These are phyloP conservation scores for Quadroppia sp. DNA, from an alignment of 2,888 invertebrate genomes.

Conservation along the genomic window DNA sequence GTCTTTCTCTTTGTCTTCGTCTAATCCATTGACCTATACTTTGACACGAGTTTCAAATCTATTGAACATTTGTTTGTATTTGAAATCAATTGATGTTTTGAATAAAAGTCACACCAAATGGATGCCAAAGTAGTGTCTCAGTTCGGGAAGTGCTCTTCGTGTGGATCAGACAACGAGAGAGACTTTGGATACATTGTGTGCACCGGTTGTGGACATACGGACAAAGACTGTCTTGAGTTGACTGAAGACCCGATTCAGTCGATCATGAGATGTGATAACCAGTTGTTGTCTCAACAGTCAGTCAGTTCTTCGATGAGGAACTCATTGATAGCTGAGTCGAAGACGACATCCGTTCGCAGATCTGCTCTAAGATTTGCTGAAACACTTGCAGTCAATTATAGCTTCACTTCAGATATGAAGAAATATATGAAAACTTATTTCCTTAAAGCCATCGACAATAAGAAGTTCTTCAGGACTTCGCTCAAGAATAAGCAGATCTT, in stretches of 20 bases:
- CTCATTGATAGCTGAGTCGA: background rate
- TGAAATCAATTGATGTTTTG: too few species aligned
- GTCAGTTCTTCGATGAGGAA: background rate
- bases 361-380: background rate
- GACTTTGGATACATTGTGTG: background rate
- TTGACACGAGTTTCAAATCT: background rate
- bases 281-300: background rate
- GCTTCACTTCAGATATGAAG: conserved; percentile 15
- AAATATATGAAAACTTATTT: conserved; percentile 4
- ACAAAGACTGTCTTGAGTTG: background rate
- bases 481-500: conserved; percentile 8
- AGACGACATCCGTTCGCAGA: background rate
- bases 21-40: too few species aligned
- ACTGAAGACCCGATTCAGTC: background rate
- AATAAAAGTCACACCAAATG: background rate
- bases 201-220: background rate
- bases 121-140: background rate
- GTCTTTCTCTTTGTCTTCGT: too few species aligned
- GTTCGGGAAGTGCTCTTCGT: background rate
- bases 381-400: conserved; percentile 6
- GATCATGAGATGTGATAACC: background rate
- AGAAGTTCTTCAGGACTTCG: background rate
- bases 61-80: too few species aligned
- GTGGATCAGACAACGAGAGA: background rate
- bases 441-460: background rate